phyloP scores from a whole-genome alignment of 2,113 vertebrate species.

The Poecilia latipinna region DNA sequence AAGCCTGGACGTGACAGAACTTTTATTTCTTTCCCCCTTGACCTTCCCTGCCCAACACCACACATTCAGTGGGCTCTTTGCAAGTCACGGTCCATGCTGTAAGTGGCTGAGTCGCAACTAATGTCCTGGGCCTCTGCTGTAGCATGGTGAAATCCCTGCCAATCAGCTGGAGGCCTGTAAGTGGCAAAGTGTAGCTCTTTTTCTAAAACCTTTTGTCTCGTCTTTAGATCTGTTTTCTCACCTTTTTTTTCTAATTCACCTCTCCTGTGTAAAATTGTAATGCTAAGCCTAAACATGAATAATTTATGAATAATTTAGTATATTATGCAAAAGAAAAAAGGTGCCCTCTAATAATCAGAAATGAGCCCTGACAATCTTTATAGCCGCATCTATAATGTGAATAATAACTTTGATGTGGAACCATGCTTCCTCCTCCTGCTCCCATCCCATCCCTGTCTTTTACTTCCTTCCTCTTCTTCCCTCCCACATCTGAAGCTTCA shows the following conservation, averaged over 20 bases:
- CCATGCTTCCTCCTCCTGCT: slow-evolving; percentile 75
- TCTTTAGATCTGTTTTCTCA: slow-evolving; percentile 58
- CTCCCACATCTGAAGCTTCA: slow-evolving; percentile 98
- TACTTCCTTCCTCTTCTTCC: slow-evolving; percentile 72
- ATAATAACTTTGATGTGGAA: slow-evolving; percentile 82
- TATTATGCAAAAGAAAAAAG: slow-evolving; percentile 59
- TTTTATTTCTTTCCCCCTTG: background rate
- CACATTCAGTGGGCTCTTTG: slow-evolving; percentile 19
- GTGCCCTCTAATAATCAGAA: slow-evolving; percentile 40
- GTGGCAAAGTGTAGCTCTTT: slow-evolving; percentile 80
- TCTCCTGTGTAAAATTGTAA: slow-evolving; percentile 17
- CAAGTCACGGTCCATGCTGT: slow-evolving; percentile 86
- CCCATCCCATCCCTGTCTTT: slow-evolving; percentile 76
- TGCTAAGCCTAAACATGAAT: slow-evolving; percentile 32
- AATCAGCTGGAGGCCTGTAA: slow-evolving; percentile 87
- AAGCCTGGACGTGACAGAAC: slow-evolving; percentile 78
- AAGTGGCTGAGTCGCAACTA: slow-evolving; percentile 89
- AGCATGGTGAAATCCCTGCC: slow-evolving; percentile 24
- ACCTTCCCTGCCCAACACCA: slow-evolving; percentile 20
- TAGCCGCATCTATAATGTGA: slow-evolving; percentile 67
- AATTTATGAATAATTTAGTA: slow-evolving; percentile 22
- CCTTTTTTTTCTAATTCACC: slow-evolving; percentile 17
- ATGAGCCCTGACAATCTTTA: slow-evolving; percentile 42
- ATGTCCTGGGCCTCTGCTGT: slow-evolving; percentile 70
- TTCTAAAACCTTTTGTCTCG: slow-evolving; percentile 34